A percentile compares a stretch with the other conserved stretches of the same genome.
These are phyloP conservation scores for Adrianichthys oophorus DNA, from an alignment of 2,797 vertebrate species.

Conservation along the genomic window DNA sequence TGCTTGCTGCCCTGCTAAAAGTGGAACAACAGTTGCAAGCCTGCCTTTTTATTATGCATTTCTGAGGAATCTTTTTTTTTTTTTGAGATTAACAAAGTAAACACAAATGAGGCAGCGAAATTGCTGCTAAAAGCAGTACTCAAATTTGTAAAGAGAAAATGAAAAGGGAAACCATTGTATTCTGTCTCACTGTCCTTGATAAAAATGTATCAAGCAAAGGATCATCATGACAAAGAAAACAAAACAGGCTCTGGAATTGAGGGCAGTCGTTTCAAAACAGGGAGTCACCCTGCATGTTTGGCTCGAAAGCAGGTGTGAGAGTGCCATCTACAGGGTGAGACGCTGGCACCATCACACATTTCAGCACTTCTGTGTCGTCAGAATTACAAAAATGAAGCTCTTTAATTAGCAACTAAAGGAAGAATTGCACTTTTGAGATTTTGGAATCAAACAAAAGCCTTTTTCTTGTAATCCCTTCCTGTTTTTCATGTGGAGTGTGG, in stretches of 20 bases:
- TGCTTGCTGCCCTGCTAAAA: conserved; percentile 60
- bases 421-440: too few relatives aligned
- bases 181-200: conserved; percentile 9
- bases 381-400: neutral
- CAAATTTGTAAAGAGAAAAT: conserved; percentile 10
- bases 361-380: conserved; percentile 8
- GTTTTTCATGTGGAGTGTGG: conserved; percentile 25
- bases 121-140: neutral
- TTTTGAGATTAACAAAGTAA: neutral
- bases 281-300: conserved; percentile 55
- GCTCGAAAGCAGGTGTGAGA: conserved; percentile 67
- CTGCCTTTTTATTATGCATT: conserved; percentile 62
- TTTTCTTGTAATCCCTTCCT: too few relatives aligned
- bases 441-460: too few relatives aligned
- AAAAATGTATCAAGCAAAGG: conserved; percentile 30
- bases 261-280: conserved; percentile 52
- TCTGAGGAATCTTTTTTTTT: conserved; percentile 29
- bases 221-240: conserved; percentile 51
- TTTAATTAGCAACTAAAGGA: too few relatives aligned
- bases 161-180: neutral
- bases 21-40: conserved; percentile 68
- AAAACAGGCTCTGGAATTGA: conserved; percentile 42
- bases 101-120: conserved; percentile 23
- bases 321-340: conserved; percentile 75
- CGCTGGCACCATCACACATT: conserved; percentile 19